Evolutionary conservation across 2,113 vertebrate genomes (phyloP).

Genomic region (Pseudopipra pipra): DNA sequence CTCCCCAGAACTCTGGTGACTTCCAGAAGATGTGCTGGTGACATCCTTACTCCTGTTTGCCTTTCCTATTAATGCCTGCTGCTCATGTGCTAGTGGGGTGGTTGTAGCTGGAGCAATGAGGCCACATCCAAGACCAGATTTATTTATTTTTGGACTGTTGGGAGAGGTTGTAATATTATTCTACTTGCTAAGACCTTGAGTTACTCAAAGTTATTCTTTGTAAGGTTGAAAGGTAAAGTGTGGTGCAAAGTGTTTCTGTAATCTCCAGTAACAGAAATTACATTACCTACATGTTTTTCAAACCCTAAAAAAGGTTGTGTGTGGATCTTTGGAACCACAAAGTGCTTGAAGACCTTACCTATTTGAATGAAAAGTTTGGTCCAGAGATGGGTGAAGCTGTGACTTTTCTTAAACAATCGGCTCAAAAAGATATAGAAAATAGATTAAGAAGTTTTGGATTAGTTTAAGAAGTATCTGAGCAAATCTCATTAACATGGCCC

Average conservation of each 20-base stretch:
- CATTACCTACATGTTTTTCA: neutral
- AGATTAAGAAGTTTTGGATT: slow-evolving; percentile 47
- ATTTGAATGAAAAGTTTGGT: neutral
- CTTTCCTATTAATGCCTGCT: neutral
- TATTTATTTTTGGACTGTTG: neutral
- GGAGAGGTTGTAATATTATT: neutral
- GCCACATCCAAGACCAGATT: neutral
- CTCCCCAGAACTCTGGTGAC: neutral
- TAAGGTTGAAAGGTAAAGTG: neutral
- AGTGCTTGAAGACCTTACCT: neutral
- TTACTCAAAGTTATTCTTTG: neutral
- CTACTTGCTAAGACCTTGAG: neutral
- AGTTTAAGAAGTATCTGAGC: slow-evolving; percentile 48
- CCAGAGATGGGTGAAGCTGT: neutral
- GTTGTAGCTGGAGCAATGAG: neutral
- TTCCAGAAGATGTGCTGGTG: neutral
- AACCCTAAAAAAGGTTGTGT: neutral
- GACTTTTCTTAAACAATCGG: slow-evolving; percentile 1
- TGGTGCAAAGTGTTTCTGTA: neutral
- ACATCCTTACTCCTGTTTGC: neutral
- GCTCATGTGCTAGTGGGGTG: neutral
- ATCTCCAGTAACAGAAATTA: neutral
- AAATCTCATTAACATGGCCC: slow-evolving; percentile 65
- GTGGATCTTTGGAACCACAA: neutral
- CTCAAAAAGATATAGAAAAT: slow-evolving; percentile 46